phyloP scores from a whole-genome alignment of 2,888 invertebrate genomes.

The Calliopum simillimum region DNA sequence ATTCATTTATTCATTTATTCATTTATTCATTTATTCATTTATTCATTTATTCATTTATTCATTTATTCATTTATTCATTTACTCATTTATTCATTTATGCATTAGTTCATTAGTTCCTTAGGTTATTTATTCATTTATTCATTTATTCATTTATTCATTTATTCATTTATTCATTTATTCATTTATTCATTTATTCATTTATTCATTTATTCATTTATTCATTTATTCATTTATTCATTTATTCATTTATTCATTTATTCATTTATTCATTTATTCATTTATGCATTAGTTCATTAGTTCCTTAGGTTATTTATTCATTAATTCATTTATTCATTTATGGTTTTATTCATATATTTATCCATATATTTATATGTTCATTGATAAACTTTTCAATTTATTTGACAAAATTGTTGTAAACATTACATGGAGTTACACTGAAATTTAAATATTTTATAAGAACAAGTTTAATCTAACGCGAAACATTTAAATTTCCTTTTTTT shows the following conservation, averaged over 20 bases:
- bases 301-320: no score
- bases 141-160: slow-evolving; percentile 12
- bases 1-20: slow-evolving; percentile 20
- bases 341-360: slow-evolving; percentile 14
- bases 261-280: slow-evolving; percentile 18
- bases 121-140: slow-evolving; percentile 14
- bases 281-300: slow-evolving; percentile 25
- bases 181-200: slow-evolving; percentile 20
- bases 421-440: no score
- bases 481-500: slow-evolving; percentile 42
- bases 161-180: slow-evolving; percentile 23
- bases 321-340: slow-evolving; percentile 20
- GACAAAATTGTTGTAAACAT: no score
- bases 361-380: slow-evolving; percentile 1
- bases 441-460: no score
- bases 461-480: no score
- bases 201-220: slow-evolving; percentile 23
- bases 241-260: slow-evolving; percentile 22
- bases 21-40: no score
- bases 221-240: slow-evolving; percentile 20
- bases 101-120: slow-evolving; percentile 6
- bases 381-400: slow-evolving; percentile 4
- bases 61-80: slow-evolving; percentile 21
- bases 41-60: slow-evolving; percentile 19
- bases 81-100: slow-evolving; percentile 14